Percentiles rank a stretch among this genome's conserved stretches.
Evolutionary conservation across 2,797 vertebrate genomes (phyloP).

Genomic region (Mastacembelus armatus): DNA sequence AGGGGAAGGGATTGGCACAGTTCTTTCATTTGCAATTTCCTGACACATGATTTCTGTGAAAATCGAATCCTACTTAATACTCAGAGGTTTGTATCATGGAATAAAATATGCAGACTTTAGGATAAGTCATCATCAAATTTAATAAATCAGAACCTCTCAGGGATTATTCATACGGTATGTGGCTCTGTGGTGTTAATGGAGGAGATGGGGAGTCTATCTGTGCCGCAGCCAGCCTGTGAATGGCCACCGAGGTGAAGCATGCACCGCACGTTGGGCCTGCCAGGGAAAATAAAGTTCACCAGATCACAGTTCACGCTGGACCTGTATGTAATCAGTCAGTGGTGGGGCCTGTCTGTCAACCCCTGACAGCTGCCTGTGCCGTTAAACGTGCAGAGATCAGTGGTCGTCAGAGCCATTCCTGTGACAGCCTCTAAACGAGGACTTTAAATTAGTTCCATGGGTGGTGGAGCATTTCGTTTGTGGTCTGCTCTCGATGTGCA

Average conservation of each 20-base stretch:
- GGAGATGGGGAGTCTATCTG: slow-evolving; percentile 58
- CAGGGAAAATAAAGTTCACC: slow-evolving; percentile 86
- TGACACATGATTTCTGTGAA: slow-evolving; percentile 43
- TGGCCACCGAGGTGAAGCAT: slow-evolving; percentile 66
- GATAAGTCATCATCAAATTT: slow-evolving; percentile 42
- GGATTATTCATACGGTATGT: slow-evolving; percentile 58
- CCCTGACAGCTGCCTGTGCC: slow-evolving; percentile 75
- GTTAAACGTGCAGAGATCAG: slow-evolving; percentile 82
- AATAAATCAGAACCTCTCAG: slow-evolving; percentile 76
- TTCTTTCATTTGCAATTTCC: slow-evolving; percentile 49
- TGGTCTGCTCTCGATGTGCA: slow-evolving; percentile 52
- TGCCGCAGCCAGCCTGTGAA: slow-evolving; percentile 26
- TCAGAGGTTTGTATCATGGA: slow-evolving; percentile 20
- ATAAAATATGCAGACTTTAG: slow-evolving; percentile 35
- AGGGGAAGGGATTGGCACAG: slow-evolving; percentile 38
- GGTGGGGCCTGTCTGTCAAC: slow-evolving; percentile 79
- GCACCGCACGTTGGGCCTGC: slow-evolving; percentile 80
- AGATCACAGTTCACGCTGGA: slow-evolving; percentile 82
- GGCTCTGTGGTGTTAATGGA: slow-evolving; percentile 77
- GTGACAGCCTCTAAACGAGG: slow-evolving; percentile 82
- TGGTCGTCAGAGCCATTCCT: slow-evolving; percentile 72
- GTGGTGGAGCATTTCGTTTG: slow-evolving; percentile 76
- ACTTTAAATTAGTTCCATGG: slow-evolving; percentile 85
- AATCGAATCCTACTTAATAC: slow-evolving; percentile 35
- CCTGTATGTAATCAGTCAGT: slow-evolving; percentile 83